Evolutionary conservation across 1,140 invertebrate species (phyloP).

Genomic region (Eubasilissa regina): DNA sequence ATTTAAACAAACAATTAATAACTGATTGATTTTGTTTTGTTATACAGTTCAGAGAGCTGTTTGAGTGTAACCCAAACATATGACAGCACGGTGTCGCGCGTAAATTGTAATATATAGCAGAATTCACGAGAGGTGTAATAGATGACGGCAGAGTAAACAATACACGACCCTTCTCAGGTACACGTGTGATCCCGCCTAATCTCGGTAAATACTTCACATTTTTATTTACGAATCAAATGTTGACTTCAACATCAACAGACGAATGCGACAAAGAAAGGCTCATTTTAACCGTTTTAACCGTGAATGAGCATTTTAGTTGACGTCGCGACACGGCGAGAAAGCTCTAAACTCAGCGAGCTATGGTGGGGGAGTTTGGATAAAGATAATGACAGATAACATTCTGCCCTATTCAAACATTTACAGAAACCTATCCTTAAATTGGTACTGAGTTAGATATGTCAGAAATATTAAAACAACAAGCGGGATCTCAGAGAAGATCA

Average conservation of each 20-base stretch:
- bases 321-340: not conserved
- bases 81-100: too few species aligned
- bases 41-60: too few species aligned
- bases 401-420: conserved; percentile 36
- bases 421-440: not conserved
- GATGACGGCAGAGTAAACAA: not conserved
- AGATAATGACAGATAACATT: conserved; percentile 50
- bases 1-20: too few species aligned
- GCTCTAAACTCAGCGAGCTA: not conserved
- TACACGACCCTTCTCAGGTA: not conserved
- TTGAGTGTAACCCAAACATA: too few species aligned
- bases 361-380: conserved; percentile 36
- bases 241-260: not conserved
- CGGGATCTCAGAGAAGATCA: too few species aligned
- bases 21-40: too few species aligned
- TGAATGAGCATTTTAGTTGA: not conserved
- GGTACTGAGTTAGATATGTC: too few species aligned
- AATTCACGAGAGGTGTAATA: not conserved
- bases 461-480: not conserved
- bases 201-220: not conserved
- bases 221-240: conserved; percentile 1
- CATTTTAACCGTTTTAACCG: not conserved
- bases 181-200: conserved; percentile 3
- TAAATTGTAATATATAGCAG: too few species aligned
- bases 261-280: conserved; percentile 1